A percentile compares a stretch with the other conserved stretches of the same genome.
These are phyloP conservation scores for Mirounga angustirostris DNA, from an alignment of 2,113 vertebrate genomes.

Conservation along the genomic window DNA sequence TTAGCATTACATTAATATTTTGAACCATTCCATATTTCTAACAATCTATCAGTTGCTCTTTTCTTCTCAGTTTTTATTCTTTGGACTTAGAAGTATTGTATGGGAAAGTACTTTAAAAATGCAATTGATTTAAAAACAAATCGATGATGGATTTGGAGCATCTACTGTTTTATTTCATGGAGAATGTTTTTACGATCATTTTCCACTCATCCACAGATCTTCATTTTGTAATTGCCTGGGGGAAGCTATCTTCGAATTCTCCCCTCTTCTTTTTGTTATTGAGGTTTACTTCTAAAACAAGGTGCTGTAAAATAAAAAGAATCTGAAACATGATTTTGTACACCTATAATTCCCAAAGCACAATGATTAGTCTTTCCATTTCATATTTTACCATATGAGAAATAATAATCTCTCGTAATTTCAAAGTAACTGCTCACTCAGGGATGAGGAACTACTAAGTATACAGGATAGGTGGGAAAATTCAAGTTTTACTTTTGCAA, in stretches of 20 bases:
- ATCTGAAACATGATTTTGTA: neutral
- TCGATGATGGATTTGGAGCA: neutral
- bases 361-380: neutral
- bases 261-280: constrained; percentile 49
- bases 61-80: constrained; percentile 71
- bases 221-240: constrained; percentile 60
- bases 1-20: constrained; percentile 92
- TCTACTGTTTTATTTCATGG: neutral
- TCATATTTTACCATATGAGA: neutral
- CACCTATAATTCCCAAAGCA: neutral
- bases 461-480: neutral
- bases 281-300: constrained; percentile 49
- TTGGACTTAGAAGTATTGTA: constrained; percentile 72
- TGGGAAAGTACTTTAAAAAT: constrained; percentile 62
- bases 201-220: neutral
- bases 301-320: constrained; percentile 19
- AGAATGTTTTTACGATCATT: constrained; percentile 32
- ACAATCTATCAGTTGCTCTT: constrained; percentile 86
- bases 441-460: neutral
- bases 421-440: neutral
- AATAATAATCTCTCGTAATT: neutral
- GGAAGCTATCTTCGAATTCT: constrained; percentile 34
- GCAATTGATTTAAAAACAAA: constrained; percentile 61
- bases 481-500: constrained; percentile 15
- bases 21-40: constrained; percentile 89